Conservation (phyloP, 2,888 invertebrate genomes). For the Macrophya alboannulata region DNA sequence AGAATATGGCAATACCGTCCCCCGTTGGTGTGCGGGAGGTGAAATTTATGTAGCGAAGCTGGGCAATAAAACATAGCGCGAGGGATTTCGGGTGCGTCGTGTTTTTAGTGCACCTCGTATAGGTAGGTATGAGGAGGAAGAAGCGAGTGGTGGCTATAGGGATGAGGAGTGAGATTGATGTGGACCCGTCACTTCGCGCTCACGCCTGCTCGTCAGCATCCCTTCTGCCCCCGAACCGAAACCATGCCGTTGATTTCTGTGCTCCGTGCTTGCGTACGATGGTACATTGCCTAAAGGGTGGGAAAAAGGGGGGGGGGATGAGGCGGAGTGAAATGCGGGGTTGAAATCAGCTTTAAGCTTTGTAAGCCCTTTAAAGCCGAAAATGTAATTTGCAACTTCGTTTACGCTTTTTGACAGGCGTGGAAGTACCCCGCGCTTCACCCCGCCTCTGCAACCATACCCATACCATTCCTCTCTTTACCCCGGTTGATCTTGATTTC, state of each 20-base stretch:
- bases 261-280: slow-evolving; percentile 20
- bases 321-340: not conserved
- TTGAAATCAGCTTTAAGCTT: slow-evolving; percentile 57
- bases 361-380: slow-evolving; percentile 57
- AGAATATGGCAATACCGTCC: not conserved
- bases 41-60: slow-evolving; percentile 56
- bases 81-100: slow-evolving; percentile 48
- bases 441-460: not conserved
- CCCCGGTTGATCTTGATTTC: slow-evolving; percentile 47
- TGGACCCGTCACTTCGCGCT: slow-evolving; percentile 41
- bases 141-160: not conserved
- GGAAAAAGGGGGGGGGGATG: not conserved
- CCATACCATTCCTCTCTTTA: not conserved
- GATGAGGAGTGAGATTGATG: slow-evolving; percentile 54
- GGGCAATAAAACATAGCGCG: slow-evolving; percentile 37
- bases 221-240: slow-evolving; percentile 22
- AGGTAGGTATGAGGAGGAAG: slow-evolving; percentile 15
- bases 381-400: slow-evolving; percentile 59
- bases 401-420: slow-evolving; percentile 55
- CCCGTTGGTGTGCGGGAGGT: not conserved
- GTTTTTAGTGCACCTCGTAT: slow-evolving; percentile 51
- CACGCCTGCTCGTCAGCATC: slow-evolving; percentile 36
- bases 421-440: slow-evolving; percentile 18
- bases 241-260: slow-evolving; percentile 36
- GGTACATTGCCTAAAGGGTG: slow-evolving; percentile 14